A percentile compares a stretch with the other conserved stretches of the same genome.
Conservation (phyloP, 2,888 invertebrate species). For the Caenorhabditis becei region DNA sequence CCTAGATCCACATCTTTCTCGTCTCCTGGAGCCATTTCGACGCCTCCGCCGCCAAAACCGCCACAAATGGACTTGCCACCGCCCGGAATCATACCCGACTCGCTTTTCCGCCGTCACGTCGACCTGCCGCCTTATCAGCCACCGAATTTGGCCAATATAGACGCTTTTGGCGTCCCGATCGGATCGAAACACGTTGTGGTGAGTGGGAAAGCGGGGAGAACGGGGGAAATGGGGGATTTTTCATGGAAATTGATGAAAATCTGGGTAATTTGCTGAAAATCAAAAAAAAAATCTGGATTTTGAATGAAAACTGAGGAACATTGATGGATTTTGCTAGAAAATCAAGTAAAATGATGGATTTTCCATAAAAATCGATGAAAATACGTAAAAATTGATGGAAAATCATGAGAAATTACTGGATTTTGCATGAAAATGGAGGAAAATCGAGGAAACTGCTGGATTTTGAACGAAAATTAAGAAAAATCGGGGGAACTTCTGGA, state of each 20-base stretch:
- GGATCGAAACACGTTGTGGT: background rate
- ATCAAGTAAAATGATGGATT: no score
- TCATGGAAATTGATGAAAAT: no score
- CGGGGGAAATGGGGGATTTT: no score
- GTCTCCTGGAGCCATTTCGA: background rate
- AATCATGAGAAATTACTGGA: no score
- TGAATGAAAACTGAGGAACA: no score
- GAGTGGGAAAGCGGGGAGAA: background rate
- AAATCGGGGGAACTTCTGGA: no score
- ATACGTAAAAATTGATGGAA: background rate
- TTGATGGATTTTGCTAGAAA: no score
- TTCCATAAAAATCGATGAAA: background rate
- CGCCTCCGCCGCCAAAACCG: background rate
- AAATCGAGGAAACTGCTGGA: no score
- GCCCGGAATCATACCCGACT: constrained; percentile 13
- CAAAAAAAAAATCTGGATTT: no score
- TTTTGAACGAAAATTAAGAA: no score
- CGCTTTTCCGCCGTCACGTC: background rate
- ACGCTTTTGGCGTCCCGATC: constrained; percentile 11
- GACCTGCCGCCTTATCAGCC: background rate
- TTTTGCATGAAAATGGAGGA: no score
- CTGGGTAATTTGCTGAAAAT: no score
- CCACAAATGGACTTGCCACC: constrained; percentile 23
- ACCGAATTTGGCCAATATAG: background rate
- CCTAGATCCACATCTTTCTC: background rate